A percentile compares a stretch with the other conserved stretches of the same genome.
These are phyloP conservation scores for Oscheius onirici DNA, from an alignment of 2,888 invertebrate species.

Conservation along the genomic window DNA sequence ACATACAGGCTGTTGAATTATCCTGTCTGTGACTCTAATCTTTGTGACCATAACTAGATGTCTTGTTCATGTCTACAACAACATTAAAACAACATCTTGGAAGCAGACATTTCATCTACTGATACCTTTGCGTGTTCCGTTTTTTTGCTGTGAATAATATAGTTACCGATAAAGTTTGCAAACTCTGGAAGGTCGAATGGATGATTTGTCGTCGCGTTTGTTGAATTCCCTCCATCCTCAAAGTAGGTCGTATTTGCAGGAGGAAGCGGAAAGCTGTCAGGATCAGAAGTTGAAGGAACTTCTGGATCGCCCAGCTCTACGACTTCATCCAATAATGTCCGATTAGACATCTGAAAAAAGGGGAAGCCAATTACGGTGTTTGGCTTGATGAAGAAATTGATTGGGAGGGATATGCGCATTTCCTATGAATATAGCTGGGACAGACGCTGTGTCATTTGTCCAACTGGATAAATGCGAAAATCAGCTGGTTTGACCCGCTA, in stretches of 20 bases:
- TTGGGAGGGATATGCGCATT: not conserved
- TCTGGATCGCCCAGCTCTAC: not conserved
- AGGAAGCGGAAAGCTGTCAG: too few relatives aligned
- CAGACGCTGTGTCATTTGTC: not conserved
- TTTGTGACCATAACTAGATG: too few relatives aligned
- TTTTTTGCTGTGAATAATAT: not conserved
- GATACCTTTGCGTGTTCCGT: not conserved
- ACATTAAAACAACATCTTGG: not conserved
- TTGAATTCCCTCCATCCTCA: slow-evolving; percentile 5
- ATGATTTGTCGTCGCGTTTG: not conserved
- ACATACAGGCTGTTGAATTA: not conserved
- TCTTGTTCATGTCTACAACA: too few relatives aligned
- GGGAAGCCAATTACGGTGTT: slow-evolving; percentile 14
- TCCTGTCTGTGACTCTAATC: too few relatives aligned
- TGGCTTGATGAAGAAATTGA: not conserved
- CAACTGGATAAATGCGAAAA: not conserved
- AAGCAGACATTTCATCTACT: not conserved
- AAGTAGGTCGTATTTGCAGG: slow-evolving; percentile 1
- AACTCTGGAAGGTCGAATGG: slow-evolving; percentile 19
- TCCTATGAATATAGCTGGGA: not conserved
- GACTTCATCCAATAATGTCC: slow-evolving; percentile 19
- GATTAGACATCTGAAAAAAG: slow-evolving; percentile 26
- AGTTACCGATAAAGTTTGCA: slow-evolving; percentile 14
- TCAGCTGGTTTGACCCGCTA: not conserved
- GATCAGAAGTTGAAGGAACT: too few relatives aligned